Conservation (phyloP, 2,797 vertebrate genomes). For the Tenualosa ilisha region DNA sequence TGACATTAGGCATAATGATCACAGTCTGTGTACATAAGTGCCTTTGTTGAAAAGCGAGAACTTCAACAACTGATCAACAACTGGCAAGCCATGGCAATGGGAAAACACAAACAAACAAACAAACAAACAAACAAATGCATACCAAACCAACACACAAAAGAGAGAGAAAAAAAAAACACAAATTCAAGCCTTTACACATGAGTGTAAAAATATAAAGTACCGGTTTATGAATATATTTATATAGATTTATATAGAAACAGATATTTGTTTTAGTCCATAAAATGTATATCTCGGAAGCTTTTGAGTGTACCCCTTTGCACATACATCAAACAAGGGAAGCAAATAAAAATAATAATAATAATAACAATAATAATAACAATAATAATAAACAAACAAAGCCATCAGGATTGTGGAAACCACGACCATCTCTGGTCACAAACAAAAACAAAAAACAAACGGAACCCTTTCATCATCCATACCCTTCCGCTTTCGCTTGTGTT, state of each 20-base stretch:
- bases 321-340: slow-evolving; percentile 13
- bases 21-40: slow-evolving; percentile 37
- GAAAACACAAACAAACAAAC: slow-evolving; percentile 18
- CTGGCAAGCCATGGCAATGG: slow-evolving; percentile 52
- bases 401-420: not conserved
- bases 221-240: slow-evolving; percentile 66
- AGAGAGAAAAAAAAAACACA: slow-evolving; percentile 46
- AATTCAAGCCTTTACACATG: slow-evolving; percentile 57
- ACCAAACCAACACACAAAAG: slow-evolving; percentile 5
- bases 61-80: slow-evolving; percentile 42
- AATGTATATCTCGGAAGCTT: slow-evolving; percentile 25
- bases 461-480: slow-evolving; percentile 23
- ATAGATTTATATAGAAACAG: slow-evolving; percentile 56
- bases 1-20: slow-evolving; percentile 18
- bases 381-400: not conserved
- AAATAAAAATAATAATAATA: slow-evolving; percentile 2
- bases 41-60: slow-evolving; percentile 19
- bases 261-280: slow-evolving; percentile 47
- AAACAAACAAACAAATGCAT: slow-evolving; percentile 3
- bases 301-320: slow-evolving; percentile 31
- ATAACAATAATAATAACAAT: not conserved
- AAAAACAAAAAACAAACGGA: slow-evolving; percentile 50
- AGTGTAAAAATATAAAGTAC: slow-evolving; percentile 73
- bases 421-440: not conserved
- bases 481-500: slow-evolving; percentile 33